Percentiles rank a stretch among this genome's conserved stretches.
phyloP scores from a whole-genome alignment of 2,888 invertebrate genomes.

The Ochropleura leucogaster region DNA sequence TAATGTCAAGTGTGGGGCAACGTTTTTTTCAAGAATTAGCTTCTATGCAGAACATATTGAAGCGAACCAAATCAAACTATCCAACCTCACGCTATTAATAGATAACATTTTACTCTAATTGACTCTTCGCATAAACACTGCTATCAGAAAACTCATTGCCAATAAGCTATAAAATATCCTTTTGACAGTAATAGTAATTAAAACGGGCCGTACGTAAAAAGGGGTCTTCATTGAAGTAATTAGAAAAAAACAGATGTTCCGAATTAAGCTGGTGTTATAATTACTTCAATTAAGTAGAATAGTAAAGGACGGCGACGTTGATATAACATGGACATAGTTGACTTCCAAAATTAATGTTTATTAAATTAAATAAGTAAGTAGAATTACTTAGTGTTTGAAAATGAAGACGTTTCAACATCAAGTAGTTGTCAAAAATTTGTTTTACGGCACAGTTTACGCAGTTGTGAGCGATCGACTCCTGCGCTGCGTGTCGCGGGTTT shows the following conservation, averaged over 20 bases:
- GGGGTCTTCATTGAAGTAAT: conserved; percentile 23
- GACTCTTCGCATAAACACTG: not conserved
- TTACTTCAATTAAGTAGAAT: conserved; percentile 46
- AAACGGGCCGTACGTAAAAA: conserved; percentile 8
- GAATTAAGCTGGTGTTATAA: conserved; percentile 45
- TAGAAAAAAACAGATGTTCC: conserved; percentile 30
- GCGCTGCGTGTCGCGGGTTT: too few species aligned
- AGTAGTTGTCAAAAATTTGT: not conserved
- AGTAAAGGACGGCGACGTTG: conserved; percentile 24
- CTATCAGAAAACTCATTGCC: conserved; percentile 2
- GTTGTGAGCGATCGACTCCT: too few species aligned
- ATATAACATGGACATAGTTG: conserved; percentile 16
- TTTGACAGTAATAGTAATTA: conserved; percentile 22
- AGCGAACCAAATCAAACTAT: not conserved
- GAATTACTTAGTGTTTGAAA: not conserved
- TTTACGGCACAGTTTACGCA: too few species aligned
- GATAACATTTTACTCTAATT: conserved; percentile 16
- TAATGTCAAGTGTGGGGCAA: too few species aligned
- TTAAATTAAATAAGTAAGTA: conserved; percentile 39
- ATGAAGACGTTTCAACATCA: not conserved
- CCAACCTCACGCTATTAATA: not conserved
- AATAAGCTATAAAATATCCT: conserved; percentile 21
- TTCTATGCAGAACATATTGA: not conserved
- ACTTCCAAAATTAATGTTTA: conserved; percentile 29
- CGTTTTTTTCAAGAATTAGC: too few species aligned